Conservation (phyloP, 2,113 vertebrate genomes). For the Corythoichthys haematopterus region DNA sequence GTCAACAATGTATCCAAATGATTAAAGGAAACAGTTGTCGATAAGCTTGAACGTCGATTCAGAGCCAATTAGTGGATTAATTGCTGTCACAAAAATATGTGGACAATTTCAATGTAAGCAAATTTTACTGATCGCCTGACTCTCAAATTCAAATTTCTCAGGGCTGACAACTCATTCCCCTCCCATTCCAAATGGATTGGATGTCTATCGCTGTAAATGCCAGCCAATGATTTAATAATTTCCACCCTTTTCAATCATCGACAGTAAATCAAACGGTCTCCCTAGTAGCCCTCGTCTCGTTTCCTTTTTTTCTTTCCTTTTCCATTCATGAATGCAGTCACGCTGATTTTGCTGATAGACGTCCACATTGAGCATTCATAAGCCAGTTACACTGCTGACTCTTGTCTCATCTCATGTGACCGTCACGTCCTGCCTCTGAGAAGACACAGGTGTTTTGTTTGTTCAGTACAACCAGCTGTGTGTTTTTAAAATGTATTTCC, state of each 20-base stretch:
- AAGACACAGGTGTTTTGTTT: conserved; percentile 9
- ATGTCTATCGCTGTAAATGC: too few species aligned
- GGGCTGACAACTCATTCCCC: too few species aligned
- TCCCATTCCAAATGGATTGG: too few species aligned
- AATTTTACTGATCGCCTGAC: too few species aligned
- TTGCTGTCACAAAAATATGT: too few species aligned
- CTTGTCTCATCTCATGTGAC: conserved; percentile 10
- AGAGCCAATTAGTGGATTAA: too few species aligned
- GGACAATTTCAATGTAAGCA: too few species aligned
- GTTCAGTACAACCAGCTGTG: not conserved
- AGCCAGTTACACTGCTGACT: not conserved
- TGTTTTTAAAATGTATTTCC: not conserved
- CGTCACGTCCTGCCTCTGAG: not conserved
- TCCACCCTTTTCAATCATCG: not conserved
- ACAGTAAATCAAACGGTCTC: not conserved
- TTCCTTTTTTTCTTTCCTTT: not conserved
- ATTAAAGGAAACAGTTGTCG: too few species aligned
- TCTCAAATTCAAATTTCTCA: too few species aligned
- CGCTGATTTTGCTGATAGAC: not conserved
- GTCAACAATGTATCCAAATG: too few species aligned
- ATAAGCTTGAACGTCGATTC: too few species aligned
- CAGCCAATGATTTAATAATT: not conserved
- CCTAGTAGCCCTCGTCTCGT: not conserved
- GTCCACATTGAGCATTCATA: conserved; percentile 1
- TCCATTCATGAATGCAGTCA: not conserved